These are phyloP conservation scores for Heteromormyrus szaboi DNA, from an alignment of 2,797 vertebrate species.

Conservation along the genomic window DNA sequence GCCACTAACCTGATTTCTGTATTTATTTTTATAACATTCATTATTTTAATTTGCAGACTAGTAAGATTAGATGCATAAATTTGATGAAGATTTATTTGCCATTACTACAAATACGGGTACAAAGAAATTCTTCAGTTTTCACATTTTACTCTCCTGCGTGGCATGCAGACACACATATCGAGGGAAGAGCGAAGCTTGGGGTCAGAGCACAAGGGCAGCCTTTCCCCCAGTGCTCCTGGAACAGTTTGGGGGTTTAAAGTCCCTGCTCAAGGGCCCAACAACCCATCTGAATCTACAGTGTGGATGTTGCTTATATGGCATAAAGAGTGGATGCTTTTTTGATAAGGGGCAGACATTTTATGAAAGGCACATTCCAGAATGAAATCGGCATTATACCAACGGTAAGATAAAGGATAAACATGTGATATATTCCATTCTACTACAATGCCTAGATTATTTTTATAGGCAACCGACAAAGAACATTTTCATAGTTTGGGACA, in stretches of 20 bases:
- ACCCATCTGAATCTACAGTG: not conserved
- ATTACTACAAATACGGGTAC: not conserved
- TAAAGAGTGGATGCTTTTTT: not conserved
- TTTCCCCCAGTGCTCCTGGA: not conserved
- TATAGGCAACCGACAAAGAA: not conserved
- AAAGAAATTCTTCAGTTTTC: not conserved
- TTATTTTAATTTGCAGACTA: not conserved
- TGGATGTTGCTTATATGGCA: not conserved
- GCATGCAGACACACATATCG: not conserved
- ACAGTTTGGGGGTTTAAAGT: not conserved
- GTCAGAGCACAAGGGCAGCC: not conserved
- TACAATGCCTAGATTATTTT: not conserved
- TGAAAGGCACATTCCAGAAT: not conserved
- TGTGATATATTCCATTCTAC: not conserved
- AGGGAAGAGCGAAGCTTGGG: not conserved
- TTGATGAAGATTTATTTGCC: not conserved
- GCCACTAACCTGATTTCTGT: not conserved
- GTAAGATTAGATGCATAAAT: not conserved
- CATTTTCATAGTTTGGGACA: not conserved
- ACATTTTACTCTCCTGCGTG: not conserved
- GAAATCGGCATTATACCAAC: not conserved
- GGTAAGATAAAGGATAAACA: not conserved
- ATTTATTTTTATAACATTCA: not conserved
- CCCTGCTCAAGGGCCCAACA: not conserved
- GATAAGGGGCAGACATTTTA: not conserved